Evolutionary conservation across 2,797 vertebrate species (phyloP).

Genomic region (Microhierax caerulescens): DNA sequence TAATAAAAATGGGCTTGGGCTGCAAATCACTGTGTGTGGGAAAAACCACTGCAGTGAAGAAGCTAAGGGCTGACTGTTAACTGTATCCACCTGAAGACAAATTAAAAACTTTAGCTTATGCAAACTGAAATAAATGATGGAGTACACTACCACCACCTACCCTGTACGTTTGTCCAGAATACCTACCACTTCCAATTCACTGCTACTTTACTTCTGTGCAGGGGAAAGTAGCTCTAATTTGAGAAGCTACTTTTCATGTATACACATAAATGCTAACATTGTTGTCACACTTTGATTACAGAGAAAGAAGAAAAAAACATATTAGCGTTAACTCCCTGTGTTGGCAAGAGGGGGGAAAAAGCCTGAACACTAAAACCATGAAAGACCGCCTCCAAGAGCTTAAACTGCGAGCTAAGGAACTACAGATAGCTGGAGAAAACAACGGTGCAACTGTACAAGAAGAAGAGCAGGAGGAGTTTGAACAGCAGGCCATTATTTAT

Average conservation of each 20-base stretch:
- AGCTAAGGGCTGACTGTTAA: not conserved
- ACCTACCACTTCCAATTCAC: not conserved
- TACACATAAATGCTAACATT: not conserved
- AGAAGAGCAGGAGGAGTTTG: constrained; percentile 73
- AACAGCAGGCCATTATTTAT: constrained; percentile 88
- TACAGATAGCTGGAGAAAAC: constrained; percentile 60
- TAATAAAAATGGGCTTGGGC: not conserved
- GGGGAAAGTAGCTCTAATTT: not conserved
- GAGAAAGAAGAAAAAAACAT: not conserved
- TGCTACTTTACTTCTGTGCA: not conserved
- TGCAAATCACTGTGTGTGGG: not conserved
- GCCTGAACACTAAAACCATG: constrained; percentile 68
- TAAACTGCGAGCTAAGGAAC: constrained; percentile 80
- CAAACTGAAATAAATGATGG: not conserved
- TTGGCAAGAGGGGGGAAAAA: not conserved
- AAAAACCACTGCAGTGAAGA: not conserved
- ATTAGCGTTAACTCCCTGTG: not conserved
- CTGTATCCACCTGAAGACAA: not conserved
- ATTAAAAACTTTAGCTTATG: not conserved
- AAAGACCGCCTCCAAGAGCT: constrained; percentile 91
- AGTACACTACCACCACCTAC: not conserved
- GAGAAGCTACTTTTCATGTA: not conserved
- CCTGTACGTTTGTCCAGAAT: not conserved
- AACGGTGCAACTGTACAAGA: constrained; percentile 29
- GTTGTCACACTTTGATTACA: constrained; percentile 24